Percentiles rank a stretch among this genome's conserved stretches.
Conservation (phyloP, 2,888 invertebrate genomes). For the Cheilosia vulpina region DNA sequence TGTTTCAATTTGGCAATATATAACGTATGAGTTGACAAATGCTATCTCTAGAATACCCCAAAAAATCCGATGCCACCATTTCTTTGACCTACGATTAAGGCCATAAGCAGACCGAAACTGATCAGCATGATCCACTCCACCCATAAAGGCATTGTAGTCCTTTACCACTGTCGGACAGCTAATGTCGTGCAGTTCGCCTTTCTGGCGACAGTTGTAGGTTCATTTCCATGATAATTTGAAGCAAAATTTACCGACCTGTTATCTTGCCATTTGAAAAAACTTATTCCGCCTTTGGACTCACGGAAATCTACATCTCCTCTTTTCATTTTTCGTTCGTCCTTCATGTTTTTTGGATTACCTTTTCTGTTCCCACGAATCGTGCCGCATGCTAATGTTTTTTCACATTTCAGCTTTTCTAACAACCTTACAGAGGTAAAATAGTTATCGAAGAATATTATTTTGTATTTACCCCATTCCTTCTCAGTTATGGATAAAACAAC, state of each 20-base stretch:
- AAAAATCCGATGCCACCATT: constrained; percentile 53
- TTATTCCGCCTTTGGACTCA: not conserved
- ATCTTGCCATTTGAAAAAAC: too few species aligned
- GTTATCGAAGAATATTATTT: constrained; percentile 35
- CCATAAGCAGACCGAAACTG: constrained; percentile 54
- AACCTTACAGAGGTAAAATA: constrained; percentile 59
- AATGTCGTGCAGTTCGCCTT: not conserved
- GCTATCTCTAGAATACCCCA: constrained; percentile 16
- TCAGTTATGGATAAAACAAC: not conserved
- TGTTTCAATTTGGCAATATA: too few species aligned
- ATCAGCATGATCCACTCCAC: constrained; percentile 56
- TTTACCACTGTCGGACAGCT: constrained; percentile 38
- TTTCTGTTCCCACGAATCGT: constrained; percentile 33
- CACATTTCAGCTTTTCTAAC: constrained; percentile 38
- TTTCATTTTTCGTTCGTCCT: constrained; percentile 35
- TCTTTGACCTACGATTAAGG: constrained; percentile 45
- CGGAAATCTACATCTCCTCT: constrained; percentile 27
- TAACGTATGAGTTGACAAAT: too few species aligned
- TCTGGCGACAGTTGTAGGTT: constrained; percentile 22
- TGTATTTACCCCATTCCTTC: constrained; percentile 1
- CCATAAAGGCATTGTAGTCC: constrained; percentile 60
- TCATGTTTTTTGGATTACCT: constrained; percentile 32
- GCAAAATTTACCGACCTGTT: too few species aligned
- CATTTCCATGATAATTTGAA: constrained; percentile 42
- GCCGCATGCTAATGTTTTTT: constrained; percentile 46